Base-by-base conservation (phyloP, 2,888 invertebrate species). In the Eretmocerus hayati region DNA sequence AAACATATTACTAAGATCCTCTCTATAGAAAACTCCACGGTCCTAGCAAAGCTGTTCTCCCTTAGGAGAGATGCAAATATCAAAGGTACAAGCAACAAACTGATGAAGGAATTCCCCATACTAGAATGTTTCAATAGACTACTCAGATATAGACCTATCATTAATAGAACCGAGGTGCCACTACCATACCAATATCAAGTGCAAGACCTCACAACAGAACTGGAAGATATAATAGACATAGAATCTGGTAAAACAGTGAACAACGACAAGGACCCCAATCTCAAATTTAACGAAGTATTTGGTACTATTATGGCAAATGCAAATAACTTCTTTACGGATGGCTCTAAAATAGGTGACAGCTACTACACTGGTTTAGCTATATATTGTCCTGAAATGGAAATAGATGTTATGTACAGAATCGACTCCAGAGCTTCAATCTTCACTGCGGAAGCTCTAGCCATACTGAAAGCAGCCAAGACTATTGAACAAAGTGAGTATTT, bases 401-500 rank as follows among this genome's bases (percentile, higher is more conserved):
- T 23, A 5, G 11, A 16, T 3, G 19, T 6, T 3, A 33, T 35
- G 36, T 43, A n/a, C n/a, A 35, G 36, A 35, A 8, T 43, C 2
- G 8, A 18, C 6, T 35, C 15, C 18, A 6, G 4, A 18, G 23
- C 35, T n/a, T 43, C 43, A 6, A 43, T 43, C 15, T 43, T 35
- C 8, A 22, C 43, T 13, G 43, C 43, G 5, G 43, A 43, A 18
- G 43, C 43, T 13, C n/a, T 23, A 5, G 43, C 43, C 3, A 35
- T 43, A 9, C 3, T 33, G 6, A n/a, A 18, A n/a, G 5, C 22
- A 15, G 2, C 36, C 13, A 11, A 36, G 2, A 23, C 26, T 2
- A 43, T 5, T 8, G 3, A n/a, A 19, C 33, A 5, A 4, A 23
- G 4, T 18, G 36, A 2, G 26, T 19, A 13, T 1, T 6, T 6